Conservation (phyloP, 2,113 vertebrate genomes). For the Pipa parva region DNA sequence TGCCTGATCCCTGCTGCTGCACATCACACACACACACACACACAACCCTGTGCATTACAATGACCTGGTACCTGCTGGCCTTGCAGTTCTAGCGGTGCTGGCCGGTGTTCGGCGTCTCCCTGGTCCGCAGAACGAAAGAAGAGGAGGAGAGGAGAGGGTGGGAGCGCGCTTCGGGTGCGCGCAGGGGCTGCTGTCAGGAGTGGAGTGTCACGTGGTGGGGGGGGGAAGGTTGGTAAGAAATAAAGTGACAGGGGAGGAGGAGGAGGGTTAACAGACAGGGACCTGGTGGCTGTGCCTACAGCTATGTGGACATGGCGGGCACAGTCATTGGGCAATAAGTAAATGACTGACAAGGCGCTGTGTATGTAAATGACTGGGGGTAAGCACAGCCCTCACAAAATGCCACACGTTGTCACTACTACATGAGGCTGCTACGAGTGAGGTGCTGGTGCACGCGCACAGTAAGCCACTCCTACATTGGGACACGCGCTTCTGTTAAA, state of each 20-base stretch:
- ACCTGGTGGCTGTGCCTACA: not conserved
- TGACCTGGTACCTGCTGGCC: conserved; percentile 20
- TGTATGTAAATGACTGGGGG: too few species aligned
- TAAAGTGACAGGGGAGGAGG: not conserved
- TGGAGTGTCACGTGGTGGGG: conserved; percentile 12
- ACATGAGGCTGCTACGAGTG: too few species aligned
- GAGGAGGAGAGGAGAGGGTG: not conserved
- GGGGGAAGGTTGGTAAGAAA: not conserved
- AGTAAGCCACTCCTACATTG: too few species aligned
- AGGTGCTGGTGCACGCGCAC: too few species aligned
- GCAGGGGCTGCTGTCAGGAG: conserved; percentile 17
- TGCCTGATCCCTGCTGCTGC: too few species aligned
- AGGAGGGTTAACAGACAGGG: not conserved
- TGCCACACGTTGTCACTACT: too few species aligned
- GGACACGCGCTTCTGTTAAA: too few species aligned
- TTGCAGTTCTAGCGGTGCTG: conserved; percentile 22
- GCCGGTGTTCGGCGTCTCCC: conserved; percentile 28
- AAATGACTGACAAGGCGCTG: too few species aligned
- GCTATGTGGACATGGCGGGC: too few species aligned
- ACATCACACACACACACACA: not conserved
- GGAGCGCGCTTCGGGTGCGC: conserved; percentile 21
- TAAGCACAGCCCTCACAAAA: too few species aligned
- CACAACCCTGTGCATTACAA: not conserved
- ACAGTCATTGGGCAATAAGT: too few species aligned
- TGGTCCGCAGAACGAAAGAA: conserved; percentile 27